A percentile compares a stretch with the other conserved stretches of the same genome.
These are phyloP conservation scores for Lamellibrachia luymesi DNA, from an alignment of 1,140 invertebrate species.

Conservation along the genomic window DNA sequence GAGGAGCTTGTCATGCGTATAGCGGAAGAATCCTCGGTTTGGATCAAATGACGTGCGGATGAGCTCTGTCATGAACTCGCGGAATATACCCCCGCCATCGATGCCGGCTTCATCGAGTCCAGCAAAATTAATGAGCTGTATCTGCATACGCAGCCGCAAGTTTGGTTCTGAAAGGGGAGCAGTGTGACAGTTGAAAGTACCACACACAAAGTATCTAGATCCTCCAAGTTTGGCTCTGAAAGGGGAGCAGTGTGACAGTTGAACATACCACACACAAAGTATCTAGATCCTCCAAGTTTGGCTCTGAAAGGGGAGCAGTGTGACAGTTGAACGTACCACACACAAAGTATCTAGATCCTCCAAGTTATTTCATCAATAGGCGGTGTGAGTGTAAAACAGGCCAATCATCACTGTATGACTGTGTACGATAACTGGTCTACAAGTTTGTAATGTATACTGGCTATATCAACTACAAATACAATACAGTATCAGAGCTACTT, in stretches of 20 bases:
- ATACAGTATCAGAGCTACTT: background rate
- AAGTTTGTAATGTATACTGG: background rate
- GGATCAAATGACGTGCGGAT: conserved; percentile 95
- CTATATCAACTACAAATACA: background rate
- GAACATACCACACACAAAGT: background rate
- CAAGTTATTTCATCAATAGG: background rate
- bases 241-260: conserved; percentile 16
- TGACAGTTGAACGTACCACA: conserved; percentile 15
- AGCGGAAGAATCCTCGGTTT: conserved; percentile 88
- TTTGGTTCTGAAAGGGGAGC: conserved; percentile 71
- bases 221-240: conserved; percentile 75
- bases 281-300: conserved; percentile 64
- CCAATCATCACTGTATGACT: background rate
- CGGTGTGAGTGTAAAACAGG: background rate
- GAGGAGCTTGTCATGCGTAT: conserved; percentile 87
- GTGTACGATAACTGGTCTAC: background rate
- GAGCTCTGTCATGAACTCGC: conserved; percentile 70
- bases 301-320: conserved; percentile 63
- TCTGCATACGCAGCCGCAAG: conserved; percentile 77
- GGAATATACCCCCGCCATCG: conserved; percentile 86
- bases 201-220: background rate
- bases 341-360: background rate
- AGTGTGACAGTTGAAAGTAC: conserved; percentile 18
- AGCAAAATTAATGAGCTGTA: conserved; percentile 85
- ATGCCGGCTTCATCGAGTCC: conserved; percentile 91